A percentile compares a stretch with the other conserved stretches of the same genome.
Conservation (phyloP, 1,140 invertebrate genomes). For the Neodiprion fabricii region DNA sequence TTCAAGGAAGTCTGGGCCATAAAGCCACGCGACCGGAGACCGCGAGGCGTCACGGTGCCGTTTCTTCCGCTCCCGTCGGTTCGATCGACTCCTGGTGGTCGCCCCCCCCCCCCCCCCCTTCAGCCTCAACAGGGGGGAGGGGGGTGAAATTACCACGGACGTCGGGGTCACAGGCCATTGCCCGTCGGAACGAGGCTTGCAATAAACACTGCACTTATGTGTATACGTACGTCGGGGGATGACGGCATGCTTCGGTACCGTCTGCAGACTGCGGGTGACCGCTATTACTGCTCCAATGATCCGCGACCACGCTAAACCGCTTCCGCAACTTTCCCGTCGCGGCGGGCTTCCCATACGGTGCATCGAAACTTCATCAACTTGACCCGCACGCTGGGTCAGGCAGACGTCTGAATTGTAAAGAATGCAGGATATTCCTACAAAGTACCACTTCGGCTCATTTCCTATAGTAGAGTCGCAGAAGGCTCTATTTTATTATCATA, state of each 20-base stretch:
- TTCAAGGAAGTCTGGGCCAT: slow-evolving; percentile 1
- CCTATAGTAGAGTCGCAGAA: no score
- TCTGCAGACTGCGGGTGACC: slow-evolving; percentile 51
- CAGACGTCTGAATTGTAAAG: no score
- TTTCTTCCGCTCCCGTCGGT: slow-evolving; percentile 47
- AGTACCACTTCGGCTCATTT: no score
- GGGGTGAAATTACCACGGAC: slow-evolving; percentile 12
- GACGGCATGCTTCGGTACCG: slow-evolving; percentile 46
- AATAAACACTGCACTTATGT: slow-evolving; percentile 1
- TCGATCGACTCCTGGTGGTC: slow-evolving; percentile 46
- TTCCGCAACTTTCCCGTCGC: not conserved
- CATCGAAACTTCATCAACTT: not conserved
- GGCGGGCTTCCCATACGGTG: not conserved
- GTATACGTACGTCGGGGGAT: slow-evolving; percentile 25
- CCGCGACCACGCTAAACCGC: slow-evolving; percentile 33
- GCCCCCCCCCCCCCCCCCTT: not conserved
- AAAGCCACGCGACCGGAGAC: slow-evolving; percentile 59
- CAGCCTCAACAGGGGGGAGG: not conserved
- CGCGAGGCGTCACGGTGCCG: slow-evolving; percentile 52
- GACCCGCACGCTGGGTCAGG: no score
- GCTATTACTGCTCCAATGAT: slow-evolving; percentile 58
- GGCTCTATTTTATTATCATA: no score
- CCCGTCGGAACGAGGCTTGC: slow-evolving; percentile 45
- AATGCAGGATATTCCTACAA: no score
- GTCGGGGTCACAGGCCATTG: slow-evolving; percentile 56